Evolutionary conservation across 2,113 vertebrate species (phyloP).

Genomic region (Pogona vitticeps): DNA sequence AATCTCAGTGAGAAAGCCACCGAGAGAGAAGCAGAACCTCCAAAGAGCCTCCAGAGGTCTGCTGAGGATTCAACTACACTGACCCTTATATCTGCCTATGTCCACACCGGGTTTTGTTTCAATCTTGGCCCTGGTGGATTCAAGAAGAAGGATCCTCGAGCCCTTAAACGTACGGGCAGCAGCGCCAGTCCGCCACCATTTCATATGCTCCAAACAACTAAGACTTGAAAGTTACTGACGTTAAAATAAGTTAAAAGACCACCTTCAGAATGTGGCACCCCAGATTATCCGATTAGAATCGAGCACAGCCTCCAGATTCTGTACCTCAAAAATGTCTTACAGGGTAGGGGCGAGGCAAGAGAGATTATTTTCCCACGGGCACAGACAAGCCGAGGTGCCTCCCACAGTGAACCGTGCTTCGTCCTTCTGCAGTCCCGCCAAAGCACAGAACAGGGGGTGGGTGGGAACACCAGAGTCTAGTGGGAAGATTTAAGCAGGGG

Average conservation of each 20-base stretch:
- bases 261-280: constrained; percentile 8
- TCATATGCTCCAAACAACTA: neutral
- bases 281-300: neutral
- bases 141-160: neutral
- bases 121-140: neutral
- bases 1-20: neutral
- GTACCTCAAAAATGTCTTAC: neutral
- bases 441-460: neutral
- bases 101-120: neutral
- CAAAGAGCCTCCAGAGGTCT: neutral
- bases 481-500: neutral
- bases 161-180: neutral
- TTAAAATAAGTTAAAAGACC: constrained; percentile 46
- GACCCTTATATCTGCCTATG: neutral
- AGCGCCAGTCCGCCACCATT: neutral
- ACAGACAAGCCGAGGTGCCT: fast-evolving
- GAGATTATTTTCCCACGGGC: neutral
- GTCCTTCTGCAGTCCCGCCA: constrained; percentile 10
- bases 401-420: neutral
- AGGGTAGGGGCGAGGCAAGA: neutral
- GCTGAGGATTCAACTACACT: no score
- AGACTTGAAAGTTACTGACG: neutral
- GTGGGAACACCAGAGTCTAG: neutral
- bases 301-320: neutral
- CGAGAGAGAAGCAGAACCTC: neutral